Conservation (phyloP, 2,113 vertebrate species). For the Mesoclemmys tuberculata region DNA sequence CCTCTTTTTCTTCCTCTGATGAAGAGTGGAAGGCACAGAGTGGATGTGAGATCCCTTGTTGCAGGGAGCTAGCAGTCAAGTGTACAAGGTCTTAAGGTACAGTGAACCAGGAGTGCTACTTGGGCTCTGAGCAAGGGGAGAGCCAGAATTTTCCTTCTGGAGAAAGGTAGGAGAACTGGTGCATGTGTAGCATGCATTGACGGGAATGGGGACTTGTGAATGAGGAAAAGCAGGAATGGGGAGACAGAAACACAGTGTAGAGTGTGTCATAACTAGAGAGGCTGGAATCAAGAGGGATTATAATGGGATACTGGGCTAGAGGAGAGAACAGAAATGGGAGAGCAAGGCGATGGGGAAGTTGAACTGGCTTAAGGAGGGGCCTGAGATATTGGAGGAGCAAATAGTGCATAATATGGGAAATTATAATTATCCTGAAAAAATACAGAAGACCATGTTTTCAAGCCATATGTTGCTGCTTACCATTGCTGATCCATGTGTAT, state of each 20-base stretch:
- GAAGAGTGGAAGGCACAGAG: not conserved
- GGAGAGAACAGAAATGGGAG: not conserved
- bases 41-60: not conserved
- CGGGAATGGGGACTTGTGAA: fast-evolving
- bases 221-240: not conserved
- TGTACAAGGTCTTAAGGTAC: not conserved
- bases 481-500: not conserved
- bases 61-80: not conserved
- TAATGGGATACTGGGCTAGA: not conserved
- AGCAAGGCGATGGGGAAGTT: not conserved
- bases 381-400: not conserved
- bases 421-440: not conserved
- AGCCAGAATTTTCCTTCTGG: not conserved
- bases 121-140: not conserved
- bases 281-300: not conserved
- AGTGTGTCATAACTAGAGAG: not conserved
- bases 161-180: not conserved
- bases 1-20: not conserved
- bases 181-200: not conserved
- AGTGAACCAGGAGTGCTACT: not conserved
- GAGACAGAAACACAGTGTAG: not conserved
- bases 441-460: not conserved
- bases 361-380: not conserved
- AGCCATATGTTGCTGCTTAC: fast-evolving
- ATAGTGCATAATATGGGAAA: not conserved